Evolutionary conservation across 2,797 vertebrate species (phyloP).

Genomic region (Tragelaphus oryx): DNA sequence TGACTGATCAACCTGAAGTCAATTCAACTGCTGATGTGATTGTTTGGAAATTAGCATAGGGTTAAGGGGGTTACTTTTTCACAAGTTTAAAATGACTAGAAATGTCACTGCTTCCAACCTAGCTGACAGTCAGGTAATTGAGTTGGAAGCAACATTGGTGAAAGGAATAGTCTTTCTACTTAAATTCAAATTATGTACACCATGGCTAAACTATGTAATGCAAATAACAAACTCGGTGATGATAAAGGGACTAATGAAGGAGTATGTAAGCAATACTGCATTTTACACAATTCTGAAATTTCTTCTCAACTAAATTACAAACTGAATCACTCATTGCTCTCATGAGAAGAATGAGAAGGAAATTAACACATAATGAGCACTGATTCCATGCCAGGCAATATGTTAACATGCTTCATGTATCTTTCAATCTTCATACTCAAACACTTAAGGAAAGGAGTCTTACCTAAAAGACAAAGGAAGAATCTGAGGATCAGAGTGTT

Average conservation of each 20-base stretch:
- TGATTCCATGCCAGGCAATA: conserved; percentile 33
- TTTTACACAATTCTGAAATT: conserved; percentile 52
- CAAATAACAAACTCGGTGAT: conserved; percentile 44
- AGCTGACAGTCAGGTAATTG: conserved; percentile 40
- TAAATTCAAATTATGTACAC: conserved; percentile 59
- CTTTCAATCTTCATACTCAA: not conserved
- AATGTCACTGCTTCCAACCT: conserved; percentile 17
- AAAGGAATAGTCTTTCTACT: conserved; percentile 53
- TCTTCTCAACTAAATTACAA: conserved; percentile 56
- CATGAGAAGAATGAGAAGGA: conserved; percentile 1
- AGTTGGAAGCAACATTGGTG: conserved; percentile 32
- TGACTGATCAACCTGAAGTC: not conserved
- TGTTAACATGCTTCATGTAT: conserved; percentile 8
- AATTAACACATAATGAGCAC: conserved; percentile 45
- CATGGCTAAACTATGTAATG: conserved; percentile 41
- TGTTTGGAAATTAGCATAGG: conserved; percentile 44
- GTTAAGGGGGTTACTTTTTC: not conserved
- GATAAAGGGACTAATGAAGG: conserved; percentile 50
- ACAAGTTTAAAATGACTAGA: conserved; percentile 36
- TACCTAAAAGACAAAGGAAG: conserved; percentile 1
- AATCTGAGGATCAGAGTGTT: not conserved
- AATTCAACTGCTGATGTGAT: conserved; percentile 23
- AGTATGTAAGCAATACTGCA: conserved; percentile 46
- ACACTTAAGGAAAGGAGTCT: not conserved
- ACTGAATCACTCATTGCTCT: conserved; percentile 48